Percentiles rank a stretch among this genome's conserved stretches.
Conservation (phyloP, 2,797 vertebrate genomes). For the Rhinophrynus dorsalis region DNA sequence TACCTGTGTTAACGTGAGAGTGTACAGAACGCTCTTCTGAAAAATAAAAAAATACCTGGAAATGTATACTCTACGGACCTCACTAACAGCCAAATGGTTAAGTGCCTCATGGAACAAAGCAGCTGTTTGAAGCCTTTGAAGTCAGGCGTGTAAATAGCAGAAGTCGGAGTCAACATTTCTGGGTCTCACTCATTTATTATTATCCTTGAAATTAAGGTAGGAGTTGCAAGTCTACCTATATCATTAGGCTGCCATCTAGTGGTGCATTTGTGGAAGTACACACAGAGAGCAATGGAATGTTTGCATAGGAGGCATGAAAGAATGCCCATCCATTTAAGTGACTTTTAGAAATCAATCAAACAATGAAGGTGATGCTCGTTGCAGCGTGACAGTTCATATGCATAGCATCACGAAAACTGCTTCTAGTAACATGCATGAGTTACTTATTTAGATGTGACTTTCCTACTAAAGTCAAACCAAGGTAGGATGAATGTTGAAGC, state of each 20-base stretch:
- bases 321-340: not conserved
- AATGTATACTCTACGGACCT: constrained; percentile 28
- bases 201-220: constrained; percentile 10
- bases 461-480: too few species aligned
- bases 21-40: not conserved
- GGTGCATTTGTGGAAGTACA: not conserved
- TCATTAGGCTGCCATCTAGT: constrained; percentile 37
- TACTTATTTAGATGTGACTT: not conserved
- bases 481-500: too few species aligned
- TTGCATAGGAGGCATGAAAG: not conserved
- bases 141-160: constrained; percentile 50
- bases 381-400: not conserved
- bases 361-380: not conserved
- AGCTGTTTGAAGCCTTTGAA: constrained; percentile 50
- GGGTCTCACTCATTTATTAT: constrained; percentile 38
- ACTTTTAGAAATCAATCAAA: not conserved
- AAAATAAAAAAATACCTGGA: constrained; percentile 16
- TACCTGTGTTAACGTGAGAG: not conserved
- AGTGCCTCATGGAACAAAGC: constrained; percentile 46
- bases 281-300: not conserved
- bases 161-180: constrained; percentile 44
- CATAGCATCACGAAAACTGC: not conserved
- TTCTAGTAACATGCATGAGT: not conserved
- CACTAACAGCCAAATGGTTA: constrained; percentile 46
- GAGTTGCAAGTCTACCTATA: not conserved